Conservation (phyloP, 2,113 vertebrate species). For the Nycticryphes semicollaris region DNA sequence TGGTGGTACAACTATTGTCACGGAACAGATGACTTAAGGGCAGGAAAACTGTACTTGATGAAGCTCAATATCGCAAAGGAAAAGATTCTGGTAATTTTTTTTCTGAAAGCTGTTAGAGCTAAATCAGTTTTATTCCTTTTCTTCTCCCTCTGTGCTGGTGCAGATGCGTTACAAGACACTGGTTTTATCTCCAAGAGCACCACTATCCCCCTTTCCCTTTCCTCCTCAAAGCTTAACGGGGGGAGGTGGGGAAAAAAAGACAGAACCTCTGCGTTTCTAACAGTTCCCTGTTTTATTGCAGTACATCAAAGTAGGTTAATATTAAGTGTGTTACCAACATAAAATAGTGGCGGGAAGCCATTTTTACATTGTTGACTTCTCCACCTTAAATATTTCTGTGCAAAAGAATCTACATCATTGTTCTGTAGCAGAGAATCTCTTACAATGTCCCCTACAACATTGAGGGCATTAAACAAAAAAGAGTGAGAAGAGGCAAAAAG, state of each 20-base stretch:
- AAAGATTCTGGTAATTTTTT: neutral
- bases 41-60: neutral
- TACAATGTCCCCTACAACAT: constrained; percentile 85
- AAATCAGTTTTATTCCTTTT: rapidly evolving
- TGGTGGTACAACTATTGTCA: neutral
- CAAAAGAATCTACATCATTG: constrained; percentile 92
- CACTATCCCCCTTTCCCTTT: neutral
- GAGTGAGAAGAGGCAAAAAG: constrained; percentile 75
- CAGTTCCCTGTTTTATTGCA: constrained; percentile 97
- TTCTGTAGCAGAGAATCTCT: constrained; percentile 89
- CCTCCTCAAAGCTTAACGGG: neutral
- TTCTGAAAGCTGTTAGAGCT: neutral
- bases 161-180: neutral
- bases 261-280: constrained; percentile 73
- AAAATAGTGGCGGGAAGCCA: constrained; percentile 84
- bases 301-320: constrained; percentile 97
- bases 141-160: neutral
- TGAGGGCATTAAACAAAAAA: constrained; percentile 81
- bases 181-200: neutral
- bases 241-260: constrained; percentile 10
- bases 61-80: neutral
- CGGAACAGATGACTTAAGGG: neutral
- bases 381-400: constrained; percentile 98
- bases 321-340: constrained; percentile 89
- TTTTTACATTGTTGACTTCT: constrained; percentile 85